Evolutionary conservation across 2,888 invertebrate genomes (phyloP), one percentile per base, ranked within the genome.

Genomic region (Serripes groenlandicus): DNA sequence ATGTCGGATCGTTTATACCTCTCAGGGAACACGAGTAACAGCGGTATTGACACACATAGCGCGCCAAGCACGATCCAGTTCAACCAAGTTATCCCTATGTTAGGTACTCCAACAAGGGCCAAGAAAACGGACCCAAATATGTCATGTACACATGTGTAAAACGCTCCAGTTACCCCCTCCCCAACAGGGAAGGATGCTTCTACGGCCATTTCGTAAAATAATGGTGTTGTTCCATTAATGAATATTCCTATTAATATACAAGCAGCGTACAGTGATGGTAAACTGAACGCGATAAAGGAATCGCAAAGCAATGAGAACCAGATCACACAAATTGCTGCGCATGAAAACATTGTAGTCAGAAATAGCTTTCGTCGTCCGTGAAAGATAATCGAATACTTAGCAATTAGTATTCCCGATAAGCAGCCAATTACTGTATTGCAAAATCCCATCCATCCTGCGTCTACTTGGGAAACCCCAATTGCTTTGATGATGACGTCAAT

Each of bases 371-470:
- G 58, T 18, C 77, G 60, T 3, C 85, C 64, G 58, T 79, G 32
- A 28, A 85, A 81, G 30, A 76, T 15, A 28, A 75, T 72, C 11
- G 85, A 78, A 42, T 76, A 85, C 52, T 74, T 78, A 4, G 81
- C 74, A 15, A 81, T 58, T 7, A 81, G 35, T 15, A 85, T 76
- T 18, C 81, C 81, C 15, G 75, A 64, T 26, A 81, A 70, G 71
- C 85, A 81, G 0, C 85, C 81, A 23, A 70, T 71, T 9, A 79
- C 21, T 0, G 70, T 79, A 71, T 85, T 68, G 76, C 78, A 78
- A 37, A 85, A 85, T 34, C 85, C 85, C 30, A 85, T 85, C 81
- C 85, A 85, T 0, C 81, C 85, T 4, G 85, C 85, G 35, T 85
- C 81, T 5, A 73, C 62, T 37, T 85, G 85, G 26, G 73, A 64